These are phyloP conservation scores for Actenoides hombroni DNA, from an alignment of 2,113 vertebrate species.

Conservation along the genomic window DNA sequence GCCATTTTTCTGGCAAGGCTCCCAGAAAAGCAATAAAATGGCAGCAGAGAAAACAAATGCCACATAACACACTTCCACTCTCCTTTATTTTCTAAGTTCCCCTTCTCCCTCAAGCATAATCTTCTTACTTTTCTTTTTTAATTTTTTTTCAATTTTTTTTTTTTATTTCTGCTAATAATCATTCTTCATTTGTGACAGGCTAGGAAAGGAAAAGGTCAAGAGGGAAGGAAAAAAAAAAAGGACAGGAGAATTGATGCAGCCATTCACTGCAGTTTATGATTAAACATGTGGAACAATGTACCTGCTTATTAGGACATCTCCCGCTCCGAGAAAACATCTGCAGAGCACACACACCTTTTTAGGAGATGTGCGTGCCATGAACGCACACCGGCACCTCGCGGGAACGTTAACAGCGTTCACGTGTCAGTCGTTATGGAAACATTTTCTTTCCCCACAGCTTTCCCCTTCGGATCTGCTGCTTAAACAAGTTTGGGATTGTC, in stretches of 20 bases:
- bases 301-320: constrained; percentile 58
- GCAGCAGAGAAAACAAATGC: constrained; percentile 63
- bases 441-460: background rate
- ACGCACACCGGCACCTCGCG: background rate
- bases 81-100: constrained; percentile 10
- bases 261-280: background rate
- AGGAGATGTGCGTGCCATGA: background rate
- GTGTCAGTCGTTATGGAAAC: constrained; percentile 51
- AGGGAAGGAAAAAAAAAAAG: constrained; percentile 31
- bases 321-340: constrained; percentile 10
- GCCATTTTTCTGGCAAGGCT: constrained; percentile 51
- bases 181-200: constrained; percentile 36
- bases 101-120: background rate
- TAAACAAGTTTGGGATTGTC: background rate
- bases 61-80: constrained; percentile 16
- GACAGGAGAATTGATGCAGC: constrained; percentile 7
- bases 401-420: background rate
- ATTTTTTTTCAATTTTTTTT: background rate
- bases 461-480: background rate
- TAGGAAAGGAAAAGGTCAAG: constrained; percentile 45
- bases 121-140: background rate
- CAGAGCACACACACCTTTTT: constrained; percentile 8
- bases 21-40: constrained; percentile 68
- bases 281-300: constrained; percentile 49
- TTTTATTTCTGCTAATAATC: constrained; percentile 27